Base-by-base conservation (phyloP, 2,888 invertebrate genomes). In the Patella caerulea region DNA sequence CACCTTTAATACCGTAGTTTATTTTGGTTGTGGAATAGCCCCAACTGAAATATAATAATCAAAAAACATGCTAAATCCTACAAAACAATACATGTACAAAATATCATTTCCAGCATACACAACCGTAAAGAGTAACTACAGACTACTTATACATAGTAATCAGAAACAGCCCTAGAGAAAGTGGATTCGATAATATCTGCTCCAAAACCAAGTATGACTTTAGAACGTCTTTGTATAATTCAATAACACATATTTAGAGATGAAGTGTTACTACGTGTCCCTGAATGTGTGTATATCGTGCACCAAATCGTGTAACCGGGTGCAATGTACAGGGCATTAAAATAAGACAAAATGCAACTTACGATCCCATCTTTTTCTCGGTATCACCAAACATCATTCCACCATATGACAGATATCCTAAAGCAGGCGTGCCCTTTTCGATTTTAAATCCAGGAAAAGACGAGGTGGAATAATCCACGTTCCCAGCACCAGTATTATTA, bases 1-100 rank as follows among this genome's bases (percentile, higher is more conserved):
- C 87, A 2, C 86, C 84, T 19, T 74, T 75, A n/a, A 87, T 81
- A 11, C 87, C 87, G 53, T 83, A 86, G 19, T 78, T 79, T 4
- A 85, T 78, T n/a, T 81, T 76, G 12, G 76, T 56, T 14, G 80
- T 80, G 3, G 52, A 72, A 65, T 12, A 65, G 15, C 59, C 53
- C 81, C 83, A 84, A 34, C 84, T 84, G 75, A 11, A 54, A 73
- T 72, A 34, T 9, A 1, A 11, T 54, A 19, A 75, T 29, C 24
- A 7, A 9, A 29, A 14, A 71, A 14, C 11, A 5, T 34, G 34
- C 9, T 45, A 45, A 45, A 34, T 34, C 34, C 5, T 34, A 45
- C 9, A 45, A 45, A 45, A 45, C 7, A 45, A 9, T 9, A 45
- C n/a, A n/a, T n/a, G n/a, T n/a, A n/a, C 7, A 45, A 45, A 45